Evolutionary conservation across 2,113 vertebrate species (phyloP).

Genomic region (Abramis brama): DNA sequence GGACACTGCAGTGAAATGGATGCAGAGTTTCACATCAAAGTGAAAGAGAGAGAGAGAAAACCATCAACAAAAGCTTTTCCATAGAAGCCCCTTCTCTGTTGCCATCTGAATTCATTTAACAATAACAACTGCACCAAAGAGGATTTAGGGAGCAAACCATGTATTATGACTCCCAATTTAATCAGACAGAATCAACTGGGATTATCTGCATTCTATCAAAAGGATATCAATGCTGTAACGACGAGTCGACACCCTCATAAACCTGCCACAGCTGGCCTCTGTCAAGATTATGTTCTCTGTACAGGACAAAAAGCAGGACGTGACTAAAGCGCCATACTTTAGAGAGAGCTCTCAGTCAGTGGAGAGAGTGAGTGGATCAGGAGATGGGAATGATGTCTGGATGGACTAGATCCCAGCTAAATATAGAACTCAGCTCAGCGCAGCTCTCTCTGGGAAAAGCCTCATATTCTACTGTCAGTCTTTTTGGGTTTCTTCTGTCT

Average conservation of each 20-base stretch:
- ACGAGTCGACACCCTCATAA: slow-evolving; percentile 58
- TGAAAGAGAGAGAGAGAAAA: slow-evolving; percentile 36
- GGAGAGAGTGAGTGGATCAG: slow-evolving; percentile 29
- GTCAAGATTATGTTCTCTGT: slow-evolving; percentile 46
- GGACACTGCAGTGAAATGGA: slow-evolving; percentile 54
- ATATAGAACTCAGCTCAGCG: slow-evolving; percentile 22
- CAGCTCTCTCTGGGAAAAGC: slow-evolving; percentile 11
- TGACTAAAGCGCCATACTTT: slow-evolving; percentile 11
- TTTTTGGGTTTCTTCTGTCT: slow-evolving; percentile 14
- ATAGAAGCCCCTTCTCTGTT: slow-evolving; percentile 56
- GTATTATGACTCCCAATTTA: slow-evolving; percentile 72
- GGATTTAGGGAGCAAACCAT: slow-evolving; percentile 68
- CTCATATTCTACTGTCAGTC: neutral
- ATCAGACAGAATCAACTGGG: slow-evolving; percentile 71
- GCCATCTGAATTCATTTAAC: slow-evolving; percentile 54
- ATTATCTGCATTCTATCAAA: slow-evolving; percentile 73
- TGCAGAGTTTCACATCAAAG: slow-evolving; percentile 53
- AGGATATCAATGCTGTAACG: slow-evolving; percentile 70
- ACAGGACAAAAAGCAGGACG: slow-evolving; percentile 28
- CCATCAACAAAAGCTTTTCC: slow-evolving; percentile 40
- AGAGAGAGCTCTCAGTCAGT: slow-evolving; percentile 32
- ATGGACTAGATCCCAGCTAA: slow-evolving; percentile 39
- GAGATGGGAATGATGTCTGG: slow-evolving; percentile 35
- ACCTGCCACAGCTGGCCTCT: slow-evolving; percentile 63
- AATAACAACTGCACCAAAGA: slow-evolving; percentile 69